Evolutionary conservation across 2,113 vertebrate species (phyloP).

Genomic region (Pleuronectes platessa): DNA sequence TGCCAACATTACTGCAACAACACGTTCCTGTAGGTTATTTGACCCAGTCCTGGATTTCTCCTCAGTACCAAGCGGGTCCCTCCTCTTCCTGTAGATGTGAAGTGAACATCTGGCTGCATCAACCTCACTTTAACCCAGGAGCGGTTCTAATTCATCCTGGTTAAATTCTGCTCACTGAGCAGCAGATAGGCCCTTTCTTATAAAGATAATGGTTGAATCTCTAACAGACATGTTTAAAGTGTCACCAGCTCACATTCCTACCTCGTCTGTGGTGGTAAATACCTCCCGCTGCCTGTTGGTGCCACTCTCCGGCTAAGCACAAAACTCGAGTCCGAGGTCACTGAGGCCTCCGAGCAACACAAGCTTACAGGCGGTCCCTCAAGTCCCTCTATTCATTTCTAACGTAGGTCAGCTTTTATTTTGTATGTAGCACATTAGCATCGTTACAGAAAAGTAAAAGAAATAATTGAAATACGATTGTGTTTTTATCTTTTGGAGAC

Average conservation of each 20-base stretch:
- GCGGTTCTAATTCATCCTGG: too few relatives aligned
- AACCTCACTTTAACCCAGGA: too few relatives aligned
- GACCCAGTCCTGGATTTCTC: too few relatives aligned
- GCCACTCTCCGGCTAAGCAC: not conserved
- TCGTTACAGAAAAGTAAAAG: not conserved
- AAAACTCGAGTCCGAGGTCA: conserved; percentile 36
- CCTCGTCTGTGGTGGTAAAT: not conserved
- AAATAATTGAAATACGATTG: not conserved
- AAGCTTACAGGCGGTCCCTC: not conserved
- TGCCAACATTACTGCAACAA: too few relatives aligned
- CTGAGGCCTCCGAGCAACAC: conserved; percentile 31
- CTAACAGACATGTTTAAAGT: too few relatives aligned
- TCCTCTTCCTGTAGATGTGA: too few relatives aligned
- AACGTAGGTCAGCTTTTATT: rapidly evolving
- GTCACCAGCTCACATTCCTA: not conserved
- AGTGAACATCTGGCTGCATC: not conserved
- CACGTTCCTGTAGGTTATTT: too few relatives aligned
- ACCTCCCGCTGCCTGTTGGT: not conserved
- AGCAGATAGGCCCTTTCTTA: not conserved
- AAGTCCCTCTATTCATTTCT: rapidly evolving
- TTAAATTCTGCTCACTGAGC: too few relatives aligned
- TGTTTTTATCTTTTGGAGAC: not conserved
- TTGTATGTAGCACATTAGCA: not conserved
- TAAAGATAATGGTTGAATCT: not conserved
- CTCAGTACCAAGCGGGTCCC: too few relatives aligned